Conservation (phyloP, 2,797 vertebrate genomes). For the Accipiter fasciatus region DNA sequence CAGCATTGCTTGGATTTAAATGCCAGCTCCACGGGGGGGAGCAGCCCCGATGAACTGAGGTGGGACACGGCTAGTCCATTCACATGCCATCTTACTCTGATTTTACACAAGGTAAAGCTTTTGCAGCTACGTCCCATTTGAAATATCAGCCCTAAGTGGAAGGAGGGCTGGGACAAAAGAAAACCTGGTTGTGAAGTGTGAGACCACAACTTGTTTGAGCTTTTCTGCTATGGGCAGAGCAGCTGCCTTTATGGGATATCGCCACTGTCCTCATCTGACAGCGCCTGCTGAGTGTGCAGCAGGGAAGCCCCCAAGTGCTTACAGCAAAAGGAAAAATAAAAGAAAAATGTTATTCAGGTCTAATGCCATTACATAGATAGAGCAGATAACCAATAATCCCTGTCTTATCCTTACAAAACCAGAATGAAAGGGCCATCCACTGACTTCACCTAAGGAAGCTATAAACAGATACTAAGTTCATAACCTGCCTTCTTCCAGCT, state of each 20-base stretch:
- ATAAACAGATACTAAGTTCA: not conserved
- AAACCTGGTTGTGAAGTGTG: not conserved
- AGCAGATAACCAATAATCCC: not conserved
- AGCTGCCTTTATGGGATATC: not conserved
- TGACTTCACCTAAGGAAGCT: not conserved
- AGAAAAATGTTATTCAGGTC: not conserved
- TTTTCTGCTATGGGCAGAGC: not conserved
- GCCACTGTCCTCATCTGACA: not conserved
- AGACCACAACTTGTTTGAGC: accelerated
- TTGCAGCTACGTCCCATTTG: not conserved
- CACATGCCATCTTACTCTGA: not conserved
- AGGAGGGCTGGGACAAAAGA: not conserved
- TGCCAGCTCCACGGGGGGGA: too few species aligned
- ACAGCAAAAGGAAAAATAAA: not conserved
- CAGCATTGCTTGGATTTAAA: not conserved
- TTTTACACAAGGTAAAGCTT: not conserved
- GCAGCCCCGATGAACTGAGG: too few species aligned
- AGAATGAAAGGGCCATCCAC: not conserved
- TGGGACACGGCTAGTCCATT: not conserved
- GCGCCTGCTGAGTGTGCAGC: not conserved
- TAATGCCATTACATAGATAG: not conserved
- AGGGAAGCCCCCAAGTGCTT: not conserved
- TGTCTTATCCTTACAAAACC: not conserved
- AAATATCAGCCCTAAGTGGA: not conserved
- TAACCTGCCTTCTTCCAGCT: not conserved